Evolutionary conservation across 2,888 invertebrate genomes (phyloP).

Genomic region (Meliscaeva auricollis): DNA sequence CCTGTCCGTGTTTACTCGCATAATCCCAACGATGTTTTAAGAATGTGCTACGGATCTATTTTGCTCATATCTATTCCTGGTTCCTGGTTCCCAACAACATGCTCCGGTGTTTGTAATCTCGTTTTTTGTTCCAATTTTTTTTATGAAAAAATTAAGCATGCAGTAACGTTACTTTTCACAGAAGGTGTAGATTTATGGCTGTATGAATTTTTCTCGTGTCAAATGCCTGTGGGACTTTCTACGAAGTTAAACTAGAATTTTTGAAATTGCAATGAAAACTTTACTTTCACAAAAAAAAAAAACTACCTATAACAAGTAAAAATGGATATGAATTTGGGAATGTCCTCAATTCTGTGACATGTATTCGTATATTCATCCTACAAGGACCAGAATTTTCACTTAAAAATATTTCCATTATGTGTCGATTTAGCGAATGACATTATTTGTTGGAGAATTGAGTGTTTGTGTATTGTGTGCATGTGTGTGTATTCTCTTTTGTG

Average conservation of each 20-base stretch:
- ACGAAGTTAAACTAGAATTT: constrained; percentile 30
- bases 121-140: not conserved
- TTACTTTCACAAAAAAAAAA: not conserved
- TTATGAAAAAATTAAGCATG: constrained; percentile 23
- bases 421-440: constrained; percentile 49
- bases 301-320: not conserved
- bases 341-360: constrained; percentile 36
- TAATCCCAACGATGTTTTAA: constrained; percentile 49
- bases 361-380: not conserved
- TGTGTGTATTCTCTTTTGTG: constrained; percentile 8
- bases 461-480: constrained; percentile 1
- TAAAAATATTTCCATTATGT: constrained; percentile 42
- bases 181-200: constrained; percentile 46
- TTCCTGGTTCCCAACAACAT: constrained; percentile 5
- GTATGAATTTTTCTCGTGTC: constrained; percentile 36
- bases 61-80: constrained; percentile 43
- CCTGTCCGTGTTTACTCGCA: constrained; percentile 47
- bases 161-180: constrained; percentile 42
- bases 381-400: constrained; percentile 7
- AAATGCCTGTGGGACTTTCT: constrained; percentile 37
- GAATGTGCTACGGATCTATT: constrained; percentile 39
- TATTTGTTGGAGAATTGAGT: constrained; percentile 46
- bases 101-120: not conserved
- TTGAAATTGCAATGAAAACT: constrained; percentile 43
- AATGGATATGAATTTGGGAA: constrained; percentile 20